Conservation (phyloP, 2,113 vertebrate species). For the Tachuris rubrigastra region DNA sequence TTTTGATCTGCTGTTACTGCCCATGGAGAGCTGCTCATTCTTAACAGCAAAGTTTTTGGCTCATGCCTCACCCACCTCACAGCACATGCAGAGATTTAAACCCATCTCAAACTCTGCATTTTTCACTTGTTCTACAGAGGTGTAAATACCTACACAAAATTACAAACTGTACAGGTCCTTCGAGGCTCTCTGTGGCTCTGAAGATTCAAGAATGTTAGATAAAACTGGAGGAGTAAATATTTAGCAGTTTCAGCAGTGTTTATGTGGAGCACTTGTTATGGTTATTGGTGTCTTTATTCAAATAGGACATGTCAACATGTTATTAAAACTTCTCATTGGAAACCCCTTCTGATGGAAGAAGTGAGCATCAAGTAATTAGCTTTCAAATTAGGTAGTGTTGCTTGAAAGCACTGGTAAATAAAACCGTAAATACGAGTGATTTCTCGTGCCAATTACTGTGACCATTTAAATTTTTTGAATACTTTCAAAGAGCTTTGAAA, state of each 20-base stretch:
- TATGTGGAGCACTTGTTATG: background rate
- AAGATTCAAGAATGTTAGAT: background rate
- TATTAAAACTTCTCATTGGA: background rate
- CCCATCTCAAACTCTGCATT: background rate
- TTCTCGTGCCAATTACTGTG: background rate
- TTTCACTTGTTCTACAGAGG: background rate
- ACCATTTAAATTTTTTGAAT: background rate
- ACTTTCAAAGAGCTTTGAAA: background rate
- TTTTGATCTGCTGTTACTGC: background rate
- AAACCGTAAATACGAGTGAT: background rate
- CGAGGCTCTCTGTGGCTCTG: background rate
- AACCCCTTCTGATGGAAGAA: background rate
- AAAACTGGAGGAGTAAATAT: background rate
- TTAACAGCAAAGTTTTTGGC: background rate
- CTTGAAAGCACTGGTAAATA: background rate
- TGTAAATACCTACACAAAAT: background rate
- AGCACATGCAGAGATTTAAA: background rate
- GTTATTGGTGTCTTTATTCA: background rate
- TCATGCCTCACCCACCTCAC: fast-evolving
- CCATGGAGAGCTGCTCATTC: background rate
- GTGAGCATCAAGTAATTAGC: background rate
- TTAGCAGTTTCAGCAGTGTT: background rate
- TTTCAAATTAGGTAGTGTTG: background rate
- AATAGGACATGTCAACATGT: background rate
- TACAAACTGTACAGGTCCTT: fast-evolving